A percentile compares a stretch with the other conserved stretches of the same genome.
Evolutionary conservation across 2,888 invertebrate species (phyloP).

Genomic region (Athalia rosae): DNA sequence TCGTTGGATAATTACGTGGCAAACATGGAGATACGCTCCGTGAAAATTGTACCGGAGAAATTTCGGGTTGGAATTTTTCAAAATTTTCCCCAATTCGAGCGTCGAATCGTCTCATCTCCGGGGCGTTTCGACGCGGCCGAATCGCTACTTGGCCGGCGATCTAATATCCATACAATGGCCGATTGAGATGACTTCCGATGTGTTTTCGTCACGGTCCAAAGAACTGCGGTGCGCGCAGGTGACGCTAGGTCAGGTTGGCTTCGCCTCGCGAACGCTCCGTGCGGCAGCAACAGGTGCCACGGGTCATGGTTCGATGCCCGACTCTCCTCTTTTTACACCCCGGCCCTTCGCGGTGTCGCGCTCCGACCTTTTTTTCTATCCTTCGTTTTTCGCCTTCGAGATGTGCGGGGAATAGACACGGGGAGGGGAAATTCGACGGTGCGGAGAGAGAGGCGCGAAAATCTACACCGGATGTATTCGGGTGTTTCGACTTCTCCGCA

Average conservation of each 20-base stretch:
- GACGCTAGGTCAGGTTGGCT: constrained; percentile 51
- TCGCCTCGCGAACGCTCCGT: constrained; percentile 51
- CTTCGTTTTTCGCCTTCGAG: constrained; percentile 38
- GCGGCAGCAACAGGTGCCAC: constrained; percentile 68
- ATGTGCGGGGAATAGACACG: background rate
- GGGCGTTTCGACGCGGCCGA: no score
- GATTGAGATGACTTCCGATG: constrained; percentile 21
- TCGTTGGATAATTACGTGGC: no score
- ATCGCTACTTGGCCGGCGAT: background rate
- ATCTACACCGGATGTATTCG: no score
- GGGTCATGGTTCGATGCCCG: constrained; percentile 70
- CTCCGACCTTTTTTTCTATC: background rate
- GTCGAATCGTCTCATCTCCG: no score
- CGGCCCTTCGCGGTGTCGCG: constrained; percentile 9
- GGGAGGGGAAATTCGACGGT: no score
- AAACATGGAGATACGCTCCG: no score
- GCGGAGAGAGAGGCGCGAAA: no score
- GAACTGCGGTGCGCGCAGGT: constrained; percentile 27
- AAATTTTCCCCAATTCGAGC: no score
- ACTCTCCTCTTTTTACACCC: constrained; percentile 48
- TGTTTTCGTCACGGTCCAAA: constrained; percentile 32
- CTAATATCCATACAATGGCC: constrained; percentile 21
- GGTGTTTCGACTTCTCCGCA: no score
- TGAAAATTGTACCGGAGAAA: no score
- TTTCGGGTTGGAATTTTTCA: no score